Evolutionary conservation across 1,140 invertebrate genomes (phyloP), one percentile per base, ranked within the genome.

Genomic region (Macrotrachela quadricornifera): DNA sequence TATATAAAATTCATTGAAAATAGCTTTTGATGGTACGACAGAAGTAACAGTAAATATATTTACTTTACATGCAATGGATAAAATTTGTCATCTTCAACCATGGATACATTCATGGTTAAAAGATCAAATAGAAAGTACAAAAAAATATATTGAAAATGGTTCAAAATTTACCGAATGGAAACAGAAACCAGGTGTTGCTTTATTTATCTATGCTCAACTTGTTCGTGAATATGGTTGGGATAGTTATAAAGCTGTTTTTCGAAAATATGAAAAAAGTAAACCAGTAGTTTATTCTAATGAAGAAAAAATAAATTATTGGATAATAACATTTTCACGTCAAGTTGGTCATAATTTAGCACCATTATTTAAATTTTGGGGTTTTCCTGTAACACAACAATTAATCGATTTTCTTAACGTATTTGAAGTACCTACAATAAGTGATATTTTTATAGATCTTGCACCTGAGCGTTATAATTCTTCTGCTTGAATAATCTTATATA

Each of bases 41-140:
- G 60, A 62, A 45, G 60, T 62, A 0, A 62, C 60, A 10, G 48
- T 49, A 30, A 62, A 61, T 42, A 57, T 62, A 21, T 62, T 62
- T 51, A 59, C 60, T n/a, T 40, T 62, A 12, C 55, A 58, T 44
- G 60, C 59, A n/a, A 62, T 59, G 57, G 54, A 62, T 36, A 18
- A 40, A 14, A 46, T 61, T 14, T 48, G 52, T 16, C 40, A 54
- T 41, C 39, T 50, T 15, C 36, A 55, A 46, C 53, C 57, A 37
- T 57, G 57, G 56, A 53, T 51, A 4, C 60, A 61, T 54, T 42
- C 47, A 13, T 60, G 57, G 57, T 41, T 59, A 30, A 2, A 30
- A 11, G 38, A 21, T 2, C 47, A 58, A 17, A 48, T 56, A 9
- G 12, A 18, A 10, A 37, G 42, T 12, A 43, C 52, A 10, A 30